Evolutionary conservation across 2,888 invertebrate species (phyloP).

Genomic region (Sipha maydis): DNA sequence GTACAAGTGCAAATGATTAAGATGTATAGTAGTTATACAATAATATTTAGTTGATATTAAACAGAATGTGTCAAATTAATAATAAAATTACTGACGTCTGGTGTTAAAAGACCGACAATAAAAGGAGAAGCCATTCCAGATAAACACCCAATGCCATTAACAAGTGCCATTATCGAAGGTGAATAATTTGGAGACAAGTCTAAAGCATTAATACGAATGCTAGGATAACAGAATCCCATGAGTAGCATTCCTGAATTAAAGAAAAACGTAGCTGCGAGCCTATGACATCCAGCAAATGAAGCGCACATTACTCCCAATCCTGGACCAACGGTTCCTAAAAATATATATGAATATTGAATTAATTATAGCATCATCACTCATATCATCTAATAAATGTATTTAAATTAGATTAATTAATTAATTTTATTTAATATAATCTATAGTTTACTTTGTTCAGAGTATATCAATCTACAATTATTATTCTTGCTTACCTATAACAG

Average conservation of each 20-base stretch:
- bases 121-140: slow-evolving; percentile 75
- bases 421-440: too few species aligned
- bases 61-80: background rate
- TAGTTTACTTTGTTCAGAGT: too few species aligned
- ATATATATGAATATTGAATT: too few species aligned
- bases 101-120: slow-evolving; percentile 69
- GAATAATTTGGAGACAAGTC: slow-evolving; percentile 75
- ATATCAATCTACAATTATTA: too few species aligned
- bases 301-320: slow-evolving; percentile 67
- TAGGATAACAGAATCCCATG: slow-evolving; percentile 77
- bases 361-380: too few species aligned
- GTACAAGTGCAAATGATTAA: background rate
- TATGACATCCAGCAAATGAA: slow-evolving; percentile 65
- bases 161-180: slow-evolving; percentile 74
- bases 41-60: background rate
- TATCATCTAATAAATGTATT: too few species aligned
- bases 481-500: slow-evolving; percentile 54
- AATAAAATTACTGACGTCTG: slow-evolving; percentile 61
- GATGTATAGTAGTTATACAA: background rate
- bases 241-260: slow-evolving; percentile 75
- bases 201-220: slow-evolving; percentile 75
- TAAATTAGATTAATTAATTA: too few species aligned
- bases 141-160: slow-evolving; percentile 74
- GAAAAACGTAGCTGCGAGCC: slow-evolving; percentile 69
- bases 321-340: slow-evolving; percentile 73